Conservation (phyloP, 2,113 vertebrate species). For the Sisor rabdophorus region DNA sequence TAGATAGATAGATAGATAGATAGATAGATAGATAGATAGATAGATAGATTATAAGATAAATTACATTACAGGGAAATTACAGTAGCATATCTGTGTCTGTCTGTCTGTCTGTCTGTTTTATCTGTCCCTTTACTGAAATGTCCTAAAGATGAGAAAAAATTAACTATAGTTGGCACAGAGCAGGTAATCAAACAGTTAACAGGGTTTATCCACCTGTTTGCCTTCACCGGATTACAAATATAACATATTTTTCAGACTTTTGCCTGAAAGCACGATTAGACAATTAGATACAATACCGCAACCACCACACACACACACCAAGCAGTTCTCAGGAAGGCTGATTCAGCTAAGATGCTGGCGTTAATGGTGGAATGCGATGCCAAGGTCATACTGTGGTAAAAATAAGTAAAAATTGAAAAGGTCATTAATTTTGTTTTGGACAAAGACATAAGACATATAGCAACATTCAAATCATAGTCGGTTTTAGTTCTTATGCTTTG, state of each 20-base stretch:
- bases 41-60: not conserved
- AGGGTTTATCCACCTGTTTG: conserved; percentile 27
- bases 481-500: conserved; percentile 29
- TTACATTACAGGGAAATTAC: not conserved
- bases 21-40: conserved; percentile 3
- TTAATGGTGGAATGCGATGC: not conserved
- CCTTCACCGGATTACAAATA: not conserved
- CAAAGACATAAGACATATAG: not conserved
- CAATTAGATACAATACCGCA: conserved; percentile 15
- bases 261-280: conserved; percentile 21
- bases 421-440: not conserved
- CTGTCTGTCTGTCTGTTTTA: no score
- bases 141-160: no score
- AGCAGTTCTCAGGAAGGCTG: conserved; percentile 1
- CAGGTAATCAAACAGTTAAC: not conserved
- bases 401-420: not conserved
- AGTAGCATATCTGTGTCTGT: not conserved
- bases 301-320: conserved; percentile 22
- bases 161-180: not conserved
- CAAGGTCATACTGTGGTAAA: not conserved
- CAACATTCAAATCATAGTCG: not conserved
- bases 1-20: not conserved
- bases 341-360: conserved; percentile 14
- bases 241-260: conserved; percentile 19
- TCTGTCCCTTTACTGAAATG: not conserved